phyloP scores from a whole-genome alignment of 2,888 invertebrate genomes.

The Epinotia demarniana region DNA sequence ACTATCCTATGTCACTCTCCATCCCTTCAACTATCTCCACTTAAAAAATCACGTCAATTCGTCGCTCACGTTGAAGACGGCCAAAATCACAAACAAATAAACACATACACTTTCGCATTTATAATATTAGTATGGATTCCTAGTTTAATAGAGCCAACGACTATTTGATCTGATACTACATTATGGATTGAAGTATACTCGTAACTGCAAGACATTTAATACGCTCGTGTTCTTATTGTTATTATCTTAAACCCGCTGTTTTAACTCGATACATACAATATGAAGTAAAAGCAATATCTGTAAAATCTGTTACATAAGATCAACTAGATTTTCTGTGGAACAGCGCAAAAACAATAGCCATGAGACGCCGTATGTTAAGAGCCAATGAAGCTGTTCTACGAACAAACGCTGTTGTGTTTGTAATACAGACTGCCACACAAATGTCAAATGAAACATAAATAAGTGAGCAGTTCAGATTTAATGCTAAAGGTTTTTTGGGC shows the following conservation, averaged over 20 bases:
- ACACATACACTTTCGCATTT: too few relatives aligned
- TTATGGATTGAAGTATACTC: neutral
- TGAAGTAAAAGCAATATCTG: slow-evolving; percentile 6
- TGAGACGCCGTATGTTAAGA: slow-evolving; percentile 25
- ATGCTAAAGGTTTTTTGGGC: too few relatives aligned
- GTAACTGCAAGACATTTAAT: neutral
- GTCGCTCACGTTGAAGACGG: too few relatives aligned
- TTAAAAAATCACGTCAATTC: too few relatives aligned
- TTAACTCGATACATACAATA: neutral
- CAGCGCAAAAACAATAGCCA: slow-evolving; percentile 34
- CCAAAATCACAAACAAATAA: too few relatives aligned
- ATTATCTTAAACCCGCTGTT: neutral
- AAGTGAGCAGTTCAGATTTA: too few relatives aligned
- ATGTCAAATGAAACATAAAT: neutral
- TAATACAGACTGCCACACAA: slow-evolving; percentile 29
- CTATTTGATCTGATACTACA: neutral
- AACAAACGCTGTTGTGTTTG: slow-evolving; percentile 8
- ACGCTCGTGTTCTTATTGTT: neutral
- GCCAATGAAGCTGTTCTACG: slow-evolving; percentile 14
- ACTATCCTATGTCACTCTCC: too few relatives aligned
- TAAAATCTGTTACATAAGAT: slow-evolving; percentile 20
- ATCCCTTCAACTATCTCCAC: too few relatives aligned
- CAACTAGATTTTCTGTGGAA: slow-evolving; percentile 18
- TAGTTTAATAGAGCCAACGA: neutral
- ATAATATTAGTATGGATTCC: too few relatives aligned